Conservation (phyloP, 2,888 invertebrate genomes). For the Terebella lapidaria region DNA sequence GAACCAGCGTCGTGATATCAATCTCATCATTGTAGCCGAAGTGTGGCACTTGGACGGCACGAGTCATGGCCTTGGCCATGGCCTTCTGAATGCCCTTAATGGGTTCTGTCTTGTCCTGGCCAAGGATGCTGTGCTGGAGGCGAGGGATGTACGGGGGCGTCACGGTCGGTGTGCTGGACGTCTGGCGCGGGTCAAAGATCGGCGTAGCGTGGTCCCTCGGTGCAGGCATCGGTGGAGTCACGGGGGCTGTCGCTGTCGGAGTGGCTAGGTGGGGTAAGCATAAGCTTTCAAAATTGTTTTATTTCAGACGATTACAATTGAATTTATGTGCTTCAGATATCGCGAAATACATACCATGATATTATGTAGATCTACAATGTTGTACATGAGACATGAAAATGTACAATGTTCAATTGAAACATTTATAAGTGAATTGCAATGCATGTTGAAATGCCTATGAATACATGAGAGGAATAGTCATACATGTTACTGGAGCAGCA, state of each 20-base stretch:
- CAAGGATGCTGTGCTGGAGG: background rate
- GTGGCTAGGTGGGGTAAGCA: background rate
- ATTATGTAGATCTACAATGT: no score
- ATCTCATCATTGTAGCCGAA: slow-evolving; percentile 93
- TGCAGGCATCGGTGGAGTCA: background rate
- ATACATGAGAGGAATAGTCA: no score
- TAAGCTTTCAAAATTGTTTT: no score
- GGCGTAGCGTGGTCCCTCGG: background rate
- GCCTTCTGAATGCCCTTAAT: slow-evolving; percentile 71
- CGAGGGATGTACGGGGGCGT: slow-evolving; percentile 4
- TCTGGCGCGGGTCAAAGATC: background rate
- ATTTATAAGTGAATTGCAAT: no score
- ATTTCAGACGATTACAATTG: no score
- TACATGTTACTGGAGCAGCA: no score
- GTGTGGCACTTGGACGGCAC: slow-evolving; percentile 73
- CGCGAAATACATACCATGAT: no score
- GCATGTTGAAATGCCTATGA: no score
- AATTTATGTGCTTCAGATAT: no score
- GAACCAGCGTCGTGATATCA: slow-evolving; percentile 69
- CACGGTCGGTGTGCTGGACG: background rate
- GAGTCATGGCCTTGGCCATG: slow-evolving; percentile 95
- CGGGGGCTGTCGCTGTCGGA: background rate
- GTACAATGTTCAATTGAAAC: no score
- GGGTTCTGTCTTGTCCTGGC: slow-evolving; percentile 14
- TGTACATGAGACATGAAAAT: no score